These are phyloP conservation scores for Salvator merianae DNA, from an alignment of 2,113 vertebrate species.

Conservation along the genomic window DNA sequence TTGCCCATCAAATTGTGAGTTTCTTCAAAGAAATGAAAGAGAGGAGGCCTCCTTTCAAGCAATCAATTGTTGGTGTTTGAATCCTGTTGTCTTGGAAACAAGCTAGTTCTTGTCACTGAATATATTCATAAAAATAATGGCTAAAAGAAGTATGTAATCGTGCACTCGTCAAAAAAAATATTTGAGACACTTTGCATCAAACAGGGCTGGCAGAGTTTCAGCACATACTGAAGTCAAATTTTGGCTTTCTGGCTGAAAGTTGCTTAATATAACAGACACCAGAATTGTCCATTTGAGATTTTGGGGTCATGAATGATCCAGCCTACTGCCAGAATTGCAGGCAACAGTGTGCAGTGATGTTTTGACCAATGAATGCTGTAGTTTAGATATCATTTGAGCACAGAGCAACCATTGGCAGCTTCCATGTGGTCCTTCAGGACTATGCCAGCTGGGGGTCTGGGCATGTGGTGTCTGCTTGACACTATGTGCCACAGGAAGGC, in stretches of 20 bases:
- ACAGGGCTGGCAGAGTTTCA: constrained; percentile 52
- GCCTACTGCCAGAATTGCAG: neutral
- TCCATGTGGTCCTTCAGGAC: too few species aligned
- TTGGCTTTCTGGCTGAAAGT: constrained; percentile 33
- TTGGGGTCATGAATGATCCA: neutral
- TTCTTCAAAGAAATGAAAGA: constrained; percentile 78
- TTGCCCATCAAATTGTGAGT: constrained; percentile 75
- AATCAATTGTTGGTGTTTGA: constrained; percentile 69
- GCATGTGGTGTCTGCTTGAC: too few species aligned
- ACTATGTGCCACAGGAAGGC: too few species aligned
- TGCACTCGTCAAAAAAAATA: constrained; percentile 54
- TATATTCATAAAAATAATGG: constrained; percentile 68
- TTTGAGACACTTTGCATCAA: constrained; percentile 59
- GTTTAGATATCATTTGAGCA: neutral
- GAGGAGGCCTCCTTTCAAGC: constrained; percentile 71
- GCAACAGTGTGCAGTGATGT: neutral
- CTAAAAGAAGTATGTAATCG: constrained; percentile 68
- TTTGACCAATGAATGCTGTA: neutral
- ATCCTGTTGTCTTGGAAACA: constrained; percentile 83
- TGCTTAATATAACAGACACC: neutral
- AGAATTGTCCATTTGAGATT: neutral
- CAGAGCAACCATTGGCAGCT: too few species aligned
- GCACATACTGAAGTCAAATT: constrained; percentile 42
- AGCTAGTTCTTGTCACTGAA: constrained; percentile 73
- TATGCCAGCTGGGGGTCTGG: too few species aligned